Evolutionary conservation across 2,888 invertebrate genomes (phyloP), one percentile per base, ranked within the genome.

Genomic region (Germaria angustata): DNA sequence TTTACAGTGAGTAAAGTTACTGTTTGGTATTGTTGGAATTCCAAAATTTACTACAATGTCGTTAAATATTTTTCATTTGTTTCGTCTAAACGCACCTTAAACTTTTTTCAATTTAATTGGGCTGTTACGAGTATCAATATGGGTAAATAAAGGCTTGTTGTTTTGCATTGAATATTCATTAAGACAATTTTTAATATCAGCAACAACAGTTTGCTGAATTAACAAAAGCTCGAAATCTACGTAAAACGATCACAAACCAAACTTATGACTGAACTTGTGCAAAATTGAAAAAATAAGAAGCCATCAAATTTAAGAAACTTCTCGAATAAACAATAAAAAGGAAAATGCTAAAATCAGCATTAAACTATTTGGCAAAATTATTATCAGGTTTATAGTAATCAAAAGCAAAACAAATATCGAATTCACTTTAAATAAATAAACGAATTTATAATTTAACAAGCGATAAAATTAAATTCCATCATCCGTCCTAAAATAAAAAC

Each of bases 361-460:
- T 51, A 32, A 55, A 66, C 24, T 59, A 28, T 61, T 51, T n/a
- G 53, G 53, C 11, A 17, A 34, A 46, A 63, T 51, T 28, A 69
- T 69, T 41, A 32, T 44, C 36, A 41, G 6, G 7, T 36, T 69
- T 24, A 46, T 44, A 28, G 17, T 13, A 39, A 72, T 44, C 65
- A 81, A 77, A 53, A 72, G 39, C 41, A 66, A 77, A 73, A 72
- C 13, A 80, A 75, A 80, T 76, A 80, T 71, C 55, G 36, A 69
- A 63, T 69, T 75, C 46, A 69, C 20, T 55, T 49, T 63, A 57
- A 49, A 49, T 39, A 75, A 63, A 63, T 49, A 63, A 75, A 44
- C 7, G 28, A 24, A 49, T 53, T 66, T 66, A 34, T 11, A 44
- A 46, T 34, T 73, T 55, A 13, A 55, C 28, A 6, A 34, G 17